Conservation (phyloP, 2,797 vertebrate genomes). For the Leptodactylus fallax region DNA sequence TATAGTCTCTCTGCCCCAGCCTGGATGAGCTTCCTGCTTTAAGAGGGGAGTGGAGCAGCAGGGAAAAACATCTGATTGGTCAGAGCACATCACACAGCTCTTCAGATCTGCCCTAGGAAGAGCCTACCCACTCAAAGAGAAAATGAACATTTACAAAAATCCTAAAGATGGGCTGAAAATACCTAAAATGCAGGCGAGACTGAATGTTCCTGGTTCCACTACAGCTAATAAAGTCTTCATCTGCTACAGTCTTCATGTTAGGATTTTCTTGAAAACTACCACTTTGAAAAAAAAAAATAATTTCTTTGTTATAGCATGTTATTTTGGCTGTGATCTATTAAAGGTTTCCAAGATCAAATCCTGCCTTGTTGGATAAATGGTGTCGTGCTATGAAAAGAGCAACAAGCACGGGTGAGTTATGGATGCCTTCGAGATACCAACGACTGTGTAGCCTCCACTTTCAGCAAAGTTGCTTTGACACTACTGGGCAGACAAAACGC, state of each 20-base stretch:
- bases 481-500: constrained; percentile 58
- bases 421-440: constrained; percentile 60
- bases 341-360: constrained; percentile 59
- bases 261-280: background rate
- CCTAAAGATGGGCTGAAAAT: background rate
- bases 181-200: background rate
- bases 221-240: background rate
- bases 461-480: constrained; percentile 57
- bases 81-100: too few relatives aligned
- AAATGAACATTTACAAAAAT: background rate
- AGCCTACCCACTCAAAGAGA: too few relatives aligned
- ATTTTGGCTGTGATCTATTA: background rate
- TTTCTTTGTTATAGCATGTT: background rate
- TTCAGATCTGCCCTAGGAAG: too few relatives aligned
- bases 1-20: too few relatives aligned
- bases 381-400: constrained; percentile 57
- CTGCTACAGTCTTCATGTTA: background rate
- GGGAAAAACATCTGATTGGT: too few relatives aligned
- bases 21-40: too few relatives aligned
- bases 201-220: background rate
- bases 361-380: constrained; percentile 59
- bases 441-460: constrained; percentile 58
- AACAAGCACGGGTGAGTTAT: constrained; percentile 54
- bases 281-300: background rate
- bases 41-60: too few relatives aligned